Evolutionary conservation across 2,113 vertebrate species (phyloP).

Genomic region (Psilopsiagon aymara): DNA sequence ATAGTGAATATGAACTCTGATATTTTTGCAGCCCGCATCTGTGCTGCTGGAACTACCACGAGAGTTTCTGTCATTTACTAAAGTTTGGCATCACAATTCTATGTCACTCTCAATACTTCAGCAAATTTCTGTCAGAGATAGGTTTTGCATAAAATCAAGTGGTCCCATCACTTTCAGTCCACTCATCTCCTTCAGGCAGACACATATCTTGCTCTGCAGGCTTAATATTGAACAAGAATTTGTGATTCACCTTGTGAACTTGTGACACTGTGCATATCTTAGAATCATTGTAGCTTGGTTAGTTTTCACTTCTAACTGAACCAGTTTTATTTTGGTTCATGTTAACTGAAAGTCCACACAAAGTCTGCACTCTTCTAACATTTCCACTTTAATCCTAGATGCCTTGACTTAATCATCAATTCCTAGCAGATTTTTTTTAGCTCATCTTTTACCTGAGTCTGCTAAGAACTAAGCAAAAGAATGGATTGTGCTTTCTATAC

Average conservation of each 20-base stretch:
- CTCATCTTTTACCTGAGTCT: background rate
- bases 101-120: background rate
- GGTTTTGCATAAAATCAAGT: fast-evolving
- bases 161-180: background rate
- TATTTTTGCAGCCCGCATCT: background rate
- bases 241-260: background rate
- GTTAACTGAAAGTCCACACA: background rate
- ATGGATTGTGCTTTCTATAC: background rate
- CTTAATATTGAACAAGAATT: background rate
- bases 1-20: fast-evolving
- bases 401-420: background rate
- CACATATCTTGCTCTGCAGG: background rate
- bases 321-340: background rate
- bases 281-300: background rate
- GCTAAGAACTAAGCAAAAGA: background rate
- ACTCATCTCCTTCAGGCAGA: background rate
- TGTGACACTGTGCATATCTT: fast-evolving
- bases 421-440: background rate
- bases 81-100: background rate
- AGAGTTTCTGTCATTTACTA: background rate
- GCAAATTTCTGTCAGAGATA: background rate
- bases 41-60: background rate
- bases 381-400: background rate
- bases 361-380: background rate
- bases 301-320: background rate